A percentile compares a stretch with the other conserved stretches of the same genome.
Evolutionary conservation across 2,797 vertebrate species (phyloP).

Genomic region (Loris lydekkerianus): DNA sequence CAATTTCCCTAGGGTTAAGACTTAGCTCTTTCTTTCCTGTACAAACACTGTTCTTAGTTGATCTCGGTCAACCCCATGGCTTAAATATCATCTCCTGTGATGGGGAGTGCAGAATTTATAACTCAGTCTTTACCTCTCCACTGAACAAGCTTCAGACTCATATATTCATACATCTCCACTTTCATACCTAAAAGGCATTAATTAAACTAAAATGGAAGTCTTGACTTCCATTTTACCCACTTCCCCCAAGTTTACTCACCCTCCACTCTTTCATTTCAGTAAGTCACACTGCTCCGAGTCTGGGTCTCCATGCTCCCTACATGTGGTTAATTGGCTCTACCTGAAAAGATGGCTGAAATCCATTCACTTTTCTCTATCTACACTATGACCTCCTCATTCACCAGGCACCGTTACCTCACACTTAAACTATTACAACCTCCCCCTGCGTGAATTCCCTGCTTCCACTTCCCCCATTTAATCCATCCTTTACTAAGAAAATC

Average conservation of each 20-base stretch:
- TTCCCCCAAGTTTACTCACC: neutral
- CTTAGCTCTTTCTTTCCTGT: neutral
- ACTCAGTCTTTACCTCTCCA: neutral
- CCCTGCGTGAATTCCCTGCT: neutral
- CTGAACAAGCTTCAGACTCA: neutral
- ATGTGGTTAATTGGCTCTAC: neutral
- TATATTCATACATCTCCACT: neutral
- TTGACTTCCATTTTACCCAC: neutral
- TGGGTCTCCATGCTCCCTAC: no score
- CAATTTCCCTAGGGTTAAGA: neutral
- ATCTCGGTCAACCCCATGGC: neutral
- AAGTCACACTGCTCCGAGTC: neutral
- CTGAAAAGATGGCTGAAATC: neutral
- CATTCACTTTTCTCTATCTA: neutral
- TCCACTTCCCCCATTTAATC: neutral
- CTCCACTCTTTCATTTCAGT: neutral
- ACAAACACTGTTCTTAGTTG: neutral
- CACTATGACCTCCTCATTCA: neutral
- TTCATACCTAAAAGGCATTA: neutral
- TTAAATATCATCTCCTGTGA: neutral
- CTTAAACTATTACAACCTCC: neutral
- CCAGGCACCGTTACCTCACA: neutral
- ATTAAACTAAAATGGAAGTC: neutral
- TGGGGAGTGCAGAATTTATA: neutral
- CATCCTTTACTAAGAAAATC: neutral